Conservation (phyloP, 2,113 vertebrate species). For the Anguilla japonica region DNA sequence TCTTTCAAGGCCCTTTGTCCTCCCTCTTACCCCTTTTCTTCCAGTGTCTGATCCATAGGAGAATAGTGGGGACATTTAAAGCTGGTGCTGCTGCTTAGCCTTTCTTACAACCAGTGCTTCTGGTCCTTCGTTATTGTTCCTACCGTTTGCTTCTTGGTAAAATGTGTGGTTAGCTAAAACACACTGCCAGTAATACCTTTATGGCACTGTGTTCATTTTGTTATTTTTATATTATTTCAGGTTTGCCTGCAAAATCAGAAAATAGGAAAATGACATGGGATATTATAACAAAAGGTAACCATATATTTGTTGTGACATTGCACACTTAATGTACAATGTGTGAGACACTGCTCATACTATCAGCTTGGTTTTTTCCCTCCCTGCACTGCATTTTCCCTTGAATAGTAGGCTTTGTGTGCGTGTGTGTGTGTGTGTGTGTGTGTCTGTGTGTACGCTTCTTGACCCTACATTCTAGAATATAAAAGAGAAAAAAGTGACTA, state of each 20-base stretch:
- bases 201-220: background rate
- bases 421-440: too few relatives aligned
- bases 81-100: conserved; percentile 46
- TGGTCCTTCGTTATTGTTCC: conserved; percentile 4
- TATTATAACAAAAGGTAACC: background rate
- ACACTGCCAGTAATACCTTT: background rate
- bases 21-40: conserved; percentile 49
- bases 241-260: background rate
- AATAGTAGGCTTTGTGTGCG: background rate
- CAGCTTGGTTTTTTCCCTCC: background rate
- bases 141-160: background rate
- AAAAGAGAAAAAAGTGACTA: background rate
- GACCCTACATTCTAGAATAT: background rate
- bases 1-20: conserved; percentile 71
- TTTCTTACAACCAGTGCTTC: conserved; percentile 28
- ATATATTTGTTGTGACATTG: background rate
- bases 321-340: background rate
- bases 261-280: background rate
- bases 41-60: conserved; percentile 43
- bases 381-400: background rate
- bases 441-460: background rate
- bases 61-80: conserved; percentile 46
- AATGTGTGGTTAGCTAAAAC: background rate
- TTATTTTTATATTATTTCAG: background rate
- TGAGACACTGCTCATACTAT: background rate